Base-by-base conservation (phyloP, 2,888 invertebrate species). In the Toxonevra muliebris region DNA sequence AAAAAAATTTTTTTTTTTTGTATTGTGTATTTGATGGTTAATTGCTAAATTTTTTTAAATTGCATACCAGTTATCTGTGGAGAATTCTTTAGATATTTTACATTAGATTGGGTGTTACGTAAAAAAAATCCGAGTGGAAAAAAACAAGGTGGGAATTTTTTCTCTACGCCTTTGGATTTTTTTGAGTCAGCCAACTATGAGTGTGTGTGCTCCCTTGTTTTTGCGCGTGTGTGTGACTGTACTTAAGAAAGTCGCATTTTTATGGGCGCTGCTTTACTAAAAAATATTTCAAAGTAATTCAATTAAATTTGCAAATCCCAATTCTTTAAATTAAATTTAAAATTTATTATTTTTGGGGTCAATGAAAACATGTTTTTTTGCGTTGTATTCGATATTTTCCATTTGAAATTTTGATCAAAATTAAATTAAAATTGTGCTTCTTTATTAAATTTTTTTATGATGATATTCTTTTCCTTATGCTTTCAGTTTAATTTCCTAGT, bases 221-320 rank as follows among this genome's bases (percentile, higher is more conserved):
- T 74, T 77, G 71, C 73, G 72, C 76, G 76, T 76, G 72, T 76
- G 79, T 77, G 74, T 71, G 79, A 81, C 81, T 81, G 81, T 81
- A 81, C 81, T 75, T 80, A 69, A 8, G 65, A 66, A 54, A 65
- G 59, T 42, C 41, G 58, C 57, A 67, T 43, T 67, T 65, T 41
- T 71, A 65, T 52, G 65, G 65, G 50, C 42, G 58, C 61, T 20
- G 30, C 43, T 41, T n/a, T 4, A 40, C 41, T 11, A 30, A 55
- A 12, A 3, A 19, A 15, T 63, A 52, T 2, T 5, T 43, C 0
- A 42, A 58, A 52, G 8, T 48, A 55, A 54, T 40, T 50, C 5
- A 3, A 42, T 45, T 11, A 13, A 50, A 43, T 66, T 53, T 62
- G 15, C 40, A 20, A 54, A 43, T 12, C 52, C 42, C 19, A 15